Evolutionary conservation across 2,888 invertebrate species (phyloP).

Genomic region (Tethea ocularis): DNA sequence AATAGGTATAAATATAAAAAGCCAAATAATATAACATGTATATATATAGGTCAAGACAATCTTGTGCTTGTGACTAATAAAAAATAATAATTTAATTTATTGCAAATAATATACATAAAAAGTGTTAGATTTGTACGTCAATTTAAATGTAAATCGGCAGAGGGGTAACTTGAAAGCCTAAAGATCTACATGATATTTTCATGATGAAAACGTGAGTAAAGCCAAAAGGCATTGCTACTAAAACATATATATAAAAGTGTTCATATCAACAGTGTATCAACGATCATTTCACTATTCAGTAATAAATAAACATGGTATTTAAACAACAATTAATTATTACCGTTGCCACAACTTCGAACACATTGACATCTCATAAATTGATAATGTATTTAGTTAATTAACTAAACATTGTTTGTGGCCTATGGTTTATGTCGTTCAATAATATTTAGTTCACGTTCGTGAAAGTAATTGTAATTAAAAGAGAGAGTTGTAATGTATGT

Average conservation of each 20-base stretch:
- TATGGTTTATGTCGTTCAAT: neutral
- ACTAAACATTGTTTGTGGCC: constrained; percentile 3
- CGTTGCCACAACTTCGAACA: neutral
- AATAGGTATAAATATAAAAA: no score
- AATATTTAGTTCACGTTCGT: constrained; percentile 4
- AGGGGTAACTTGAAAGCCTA: no score
- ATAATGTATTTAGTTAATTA: constrained; percentile 3
- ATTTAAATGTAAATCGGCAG: no score
- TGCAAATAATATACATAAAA: no score
- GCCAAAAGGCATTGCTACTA: no score
- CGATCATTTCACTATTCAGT: neutral
- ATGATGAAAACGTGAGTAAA: no score
- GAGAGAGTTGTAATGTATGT: constrained; percentile 1
- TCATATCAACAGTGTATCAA: neutral
- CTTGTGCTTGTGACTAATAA: no score
- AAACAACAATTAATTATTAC: constrained; percentile 1
- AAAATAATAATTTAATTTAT: no score
- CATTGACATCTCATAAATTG: neutral
- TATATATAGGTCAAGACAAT: no score
- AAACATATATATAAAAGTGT: neutral
- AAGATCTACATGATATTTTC: no score
- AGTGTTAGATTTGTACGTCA: no score
- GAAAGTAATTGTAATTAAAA: constrained; percentile 11
- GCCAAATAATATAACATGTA: no score
- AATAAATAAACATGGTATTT: neutral